These are phyloP conservation scores for Clusia tigrina DNA, from an alignment of 2,888 invertebrate species.

Conservation along the genomic window DNA sequence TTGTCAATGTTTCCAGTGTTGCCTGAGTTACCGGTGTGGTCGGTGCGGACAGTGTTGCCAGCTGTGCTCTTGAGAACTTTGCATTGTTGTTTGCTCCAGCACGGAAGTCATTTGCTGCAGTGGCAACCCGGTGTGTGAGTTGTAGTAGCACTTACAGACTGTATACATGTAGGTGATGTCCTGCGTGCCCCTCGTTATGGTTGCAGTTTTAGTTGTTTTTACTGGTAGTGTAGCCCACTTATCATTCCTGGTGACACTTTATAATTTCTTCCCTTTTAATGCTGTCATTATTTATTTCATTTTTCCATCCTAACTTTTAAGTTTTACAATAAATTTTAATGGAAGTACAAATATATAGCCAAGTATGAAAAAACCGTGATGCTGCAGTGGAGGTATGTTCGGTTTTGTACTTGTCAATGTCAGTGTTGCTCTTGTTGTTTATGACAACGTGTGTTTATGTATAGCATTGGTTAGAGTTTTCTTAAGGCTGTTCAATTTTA, in stretches of 20 bases:
- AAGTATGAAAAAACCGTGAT: neutral
- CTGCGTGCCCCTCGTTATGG: constrained; percentile 51
- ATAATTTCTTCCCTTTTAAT: constrained; percentile 64
- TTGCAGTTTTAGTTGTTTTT: constrained; percentile 44
- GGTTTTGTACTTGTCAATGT: neutral
- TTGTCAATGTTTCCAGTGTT: constrained; percentile 46
- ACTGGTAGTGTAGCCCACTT: constrained; percentile 59
- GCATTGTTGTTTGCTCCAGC: neutral
- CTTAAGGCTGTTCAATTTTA: no score
- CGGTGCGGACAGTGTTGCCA: no score
- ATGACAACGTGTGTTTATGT: no score
- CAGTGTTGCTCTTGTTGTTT: no score
- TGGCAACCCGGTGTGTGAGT: constrained; percentile 17
- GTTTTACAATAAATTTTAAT: constrained; percentile 59
- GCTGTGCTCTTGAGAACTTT: neutral
- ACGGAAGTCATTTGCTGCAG: neutral
- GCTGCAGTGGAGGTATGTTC: neutral
- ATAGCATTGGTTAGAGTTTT: no score
- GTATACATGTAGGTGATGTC: constrained; percentile 5
- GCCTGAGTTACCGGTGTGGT: constrained; percentile 18
- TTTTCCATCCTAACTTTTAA: constrained; percentile 62
- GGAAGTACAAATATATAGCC: constrained; percentile 48
- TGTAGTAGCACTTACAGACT: neutral
- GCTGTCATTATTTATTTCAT: constrained; percentile 63
- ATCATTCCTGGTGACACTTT: constrained; percentile 64